These are phyloP conservation scores for Autographa gamma DNA, from an alignment of 2,888 invertebrate genomes.

Conservation along the genomic window DNA sequence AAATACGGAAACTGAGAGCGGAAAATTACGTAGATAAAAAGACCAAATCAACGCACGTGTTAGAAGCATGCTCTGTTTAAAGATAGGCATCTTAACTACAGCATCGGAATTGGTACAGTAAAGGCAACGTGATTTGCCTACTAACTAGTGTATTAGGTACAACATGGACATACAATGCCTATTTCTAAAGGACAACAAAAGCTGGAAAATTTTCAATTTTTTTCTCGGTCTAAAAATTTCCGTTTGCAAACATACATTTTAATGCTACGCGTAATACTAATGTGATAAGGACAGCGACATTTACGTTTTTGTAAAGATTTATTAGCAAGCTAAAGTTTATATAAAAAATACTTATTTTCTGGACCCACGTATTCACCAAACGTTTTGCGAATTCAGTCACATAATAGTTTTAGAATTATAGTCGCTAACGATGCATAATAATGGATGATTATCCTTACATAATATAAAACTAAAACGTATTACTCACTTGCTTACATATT, in stretches of 20 bases:
- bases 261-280: neutral
- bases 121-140: slow-evolving; percentile 22
- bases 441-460: too few relatives aligned
- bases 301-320: too few relatives aligned
- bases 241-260: neutral
- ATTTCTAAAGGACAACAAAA: too few relatives aligned
- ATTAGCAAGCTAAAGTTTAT: too few relatives aligned
- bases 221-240: neutral
- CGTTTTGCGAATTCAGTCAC: too few relatives aligned
- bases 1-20: slow-evolving; percentile 16
- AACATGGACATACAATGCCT: neutral
- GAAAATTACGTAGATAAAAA: slow-evolving; percentile 5
- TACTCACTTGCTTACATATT: too few relatives aligned
- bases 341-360: too few relatives aligned
- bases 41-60: slow-evolving; percentile 8
- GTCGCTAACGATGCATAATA: too few relatives aligned
- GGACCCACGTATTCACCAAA: too few relatives aligned
- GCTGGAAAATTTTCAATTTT: neutral
- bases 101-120: slow-evolving; percentile 15
- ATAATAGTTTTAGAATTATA: too few relatives aligned
- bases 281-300: neutral
- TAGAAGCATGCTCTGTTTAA: slow-evolving; percentile 8
- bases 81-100: slow-evolving; percentile 23
- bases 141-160: slow-evolving; percentile 14
- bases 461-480: too few relatives aligned